Base-by-base conservation (phyloP, 2,888 invertebrate species). In the Doris montereyensis region DNA sequence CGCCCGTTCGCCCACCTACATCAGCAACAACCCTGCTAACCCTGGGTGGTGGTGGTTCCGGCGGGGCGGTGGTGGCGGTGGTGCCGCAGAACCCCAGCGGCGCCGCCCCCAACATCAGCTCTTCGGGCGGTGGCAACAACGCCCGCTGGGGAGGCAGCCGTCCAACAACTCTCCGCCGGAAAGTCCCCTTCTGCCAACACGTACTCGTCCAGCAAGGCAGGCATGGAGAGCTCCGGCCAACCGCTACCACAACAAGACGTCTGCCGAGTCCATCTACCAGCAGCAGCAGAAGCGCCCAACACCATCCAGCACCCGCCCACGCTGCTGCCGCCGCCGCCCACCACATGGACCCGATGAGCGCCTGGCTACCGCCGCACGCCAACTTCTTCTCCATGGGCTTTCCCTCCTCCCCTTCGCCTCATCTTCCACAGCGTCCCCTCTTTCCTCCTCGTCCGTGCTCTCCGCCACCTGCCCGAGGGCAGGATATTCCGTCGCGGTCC, bases 381-480 rank as follows among this genome's bases (percentile, higher is more conserved):
- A n/a, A n/a, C 24, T 88, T 88, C 81, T 87, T 87, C 0, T 88
- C 87, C 10, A 89, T 82, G 8, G 87, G 82, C 77, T 86, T 76
- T 76, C 89, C 88, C 72, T 89, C 81, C 82, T 89, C 89, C 8
- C 87, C 85, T 68, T 88, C 68, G 76, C 70, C 34, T 79, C 76
- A 52, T 79, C 76, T 52, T 52, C 76, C 32, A 76, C 76, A 71
- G 76, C 83, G 74, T 89, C 89, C 77, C 88, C 90, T 52, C 86
- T 74, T 35, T 88, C 93, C 57, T 93, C 93, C 74, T 94, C 94
- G 83, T 94, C 79, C 1, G 76, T 79, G 79, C 79, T 76, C n/a
- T n/a, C n/a, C n/a, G n/a, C n/a, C n/a, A n/a, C n/a, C n/a, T n/a
- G 60, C 76, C 1, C 34, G 76, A 26, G n/a, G n/a, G n/a, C n/a